A percentile compares a stretch with the other conserved stretches of the same genome.
phyloP scores from a whole-genome alignment of 2,113 vertebrate species.

The Accipiter cooperii region DNA sequence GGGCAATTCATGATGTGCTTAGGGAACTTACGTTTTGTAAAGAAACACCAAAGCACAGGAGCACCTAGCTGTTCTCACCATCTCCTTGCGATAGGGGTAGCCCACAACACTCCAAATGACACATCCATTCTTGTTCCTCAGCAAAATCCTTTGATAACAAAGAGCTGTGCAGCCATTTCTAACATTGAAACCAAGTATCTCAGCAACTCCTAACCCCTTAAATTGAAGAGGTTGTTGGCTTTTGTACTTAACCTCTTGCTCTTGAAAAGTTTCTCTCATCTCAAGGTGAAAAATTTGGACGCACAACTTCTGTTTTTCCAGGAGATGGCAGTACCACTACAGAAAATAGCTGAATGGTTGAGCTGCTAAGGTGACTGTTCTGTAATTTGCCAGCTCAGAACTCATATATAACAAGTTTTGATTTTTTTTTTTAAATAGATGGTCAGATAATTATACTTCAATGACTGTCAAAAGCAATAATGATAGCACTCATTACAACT shows the following conservation, averaged over 20 bases:
- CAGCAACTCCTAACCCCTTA: neutral
- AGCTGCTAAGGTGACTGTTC: constrained; percentile 3
- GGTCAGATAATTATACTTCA: constrained; percentile 66
- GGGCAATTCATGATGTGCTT: neutral
- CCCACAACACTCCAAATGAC: neutral
- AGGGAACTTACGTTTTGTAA: neutral
- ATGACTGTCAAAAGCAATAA: constrained; percentile 66
- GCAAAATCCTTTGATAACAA: neutral
- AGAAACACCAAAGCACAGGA: neutral
- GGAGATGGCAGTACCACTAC: constrained; percentile 67
- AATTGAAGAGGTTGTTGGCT: neutral
- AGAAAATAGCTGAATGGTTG: neutral
- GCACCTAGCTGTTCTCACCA: neutral
- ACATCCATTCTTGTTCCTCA: neutral
- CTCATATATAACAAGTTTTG: constrained; percentile 36
- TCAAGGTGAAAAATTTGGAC: neutral
- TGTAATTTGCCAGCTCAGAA: constrained; percentile 23
- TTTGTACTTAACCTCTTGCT: neutral
- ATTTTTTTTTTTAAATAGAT: constrained; percentile 26
- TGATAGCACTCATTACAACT: constrained; percentile 66
- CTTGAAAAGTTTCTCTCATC: constrained; percentile 2
- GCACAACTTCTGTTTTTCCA: constrained; percentile 36
- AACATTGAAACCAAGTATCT: neutral
- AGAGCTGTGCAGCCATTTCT: neutral
- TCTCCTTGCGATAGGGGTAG: neutral